Conservation (phyloP, 1,140 invertebrate genomes). For the Calephelis virginiensis region DNA sequence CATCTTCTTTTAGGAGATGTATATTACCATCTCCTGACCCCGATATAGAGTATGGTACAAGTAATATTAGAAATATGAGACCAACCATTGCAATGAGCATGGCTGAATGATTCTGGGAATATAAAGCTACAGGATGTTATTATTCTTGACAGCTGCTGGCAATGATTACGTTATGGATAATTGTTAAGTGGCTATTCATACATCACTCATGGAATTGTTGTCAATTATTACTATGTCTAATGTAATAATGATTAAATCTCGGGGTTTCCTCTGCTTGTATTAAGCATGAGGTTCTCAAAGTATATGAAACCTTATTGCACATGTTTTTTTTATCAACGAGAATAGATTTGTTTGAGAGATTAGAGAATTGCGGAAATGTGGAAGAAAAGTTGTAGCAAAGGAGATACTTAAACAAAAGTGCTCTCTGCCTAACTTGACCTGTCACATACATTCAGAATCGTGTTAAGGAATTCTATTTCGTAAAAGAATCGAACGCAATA, state of each 20-base stretch:
- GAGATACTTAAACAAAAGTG: too few relatives aligned
- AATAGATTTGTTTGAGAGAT: too few relatives aligned
- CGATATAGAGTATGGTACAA: constrained; percentile 28
- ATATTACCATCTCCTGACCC: constrained; percentile 60
- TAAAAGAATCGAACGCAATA: too few relatives aligned
- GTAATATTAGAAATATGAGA: constrained; percentile 40
- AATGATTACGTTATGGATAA: constrained; percentile 20
- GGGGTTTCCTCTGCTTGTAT: neutral
- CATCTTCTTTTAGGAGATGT: constrained; percentile 57
- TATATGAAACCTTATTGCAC: too few relatives aligned
- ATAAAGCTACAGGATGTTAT: constrained; percentile 44
- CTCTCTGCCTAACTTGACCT: too few relatives aligned
- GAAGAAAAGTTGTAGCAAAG: too few relatives aligned
- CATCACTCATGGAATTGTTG: neutral
- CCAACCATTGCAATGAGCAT: constrained; percentile 33
- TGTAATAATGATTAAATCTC: neutral
- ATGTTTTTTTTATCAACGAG: too few relatives aligned
- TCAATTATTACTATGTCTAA: neutral
- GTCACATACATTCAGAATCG: too few relatives aligned
- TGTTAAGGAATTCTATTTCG: too few relatives aligned
- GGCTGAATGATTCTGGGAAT: neutral
- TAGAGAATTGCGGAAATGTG: too few relatives aligned
- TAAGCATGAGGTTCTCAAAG: too few relatives aligned
- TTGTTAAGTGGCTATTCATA: constrained; percentile 10
- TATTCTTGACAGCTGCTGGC: constrained; percentile 52